Evolutionary conservation across 2,797 vertebrate genomes (phyloP).

Genomic region (Poeciliopsis infans): DNA sequence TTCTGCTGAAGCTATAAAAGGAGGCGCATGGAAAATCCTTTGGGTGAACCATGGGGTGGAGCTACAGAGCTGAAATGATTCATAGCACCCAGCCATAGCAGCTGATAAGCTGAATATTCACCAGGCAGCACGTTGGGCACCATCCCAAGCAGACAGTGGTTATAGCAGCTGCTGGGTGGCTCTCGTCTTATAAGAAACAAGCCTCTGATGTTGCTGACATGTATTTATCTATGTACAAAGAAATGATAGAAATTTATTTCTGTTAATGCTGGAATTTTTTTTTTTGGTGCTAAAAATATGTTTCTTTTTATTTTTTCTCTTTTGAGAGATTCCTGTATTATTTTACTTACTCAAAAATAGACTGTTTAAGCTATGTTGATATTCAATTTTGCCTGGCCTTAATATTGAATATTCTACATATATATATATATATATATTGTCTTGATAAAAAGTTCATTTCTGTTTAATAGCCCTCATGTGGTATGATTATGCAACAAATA

Average conservation of each 20-base stretch:
- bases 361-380: neutral
- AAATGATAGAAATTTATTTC: neutral
- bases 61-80: conserved; percentile 34
- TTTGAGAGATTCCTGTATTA: neutral
- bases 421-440: neutral
- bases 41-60: conserved; percentile 31
- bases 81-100: conserved; percentile 17
- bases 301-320: neutral
- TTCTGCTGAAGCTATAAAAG: conserved; percentile 53
- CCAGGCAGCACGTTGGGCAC: neutral
- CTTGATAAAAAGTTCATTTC: neutral
- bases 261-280: neutral
- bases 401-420: neutral
- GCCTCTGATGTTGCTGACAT: neutral
- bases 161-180: neutral
- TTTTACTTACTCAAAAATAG: neutral
- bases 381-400: neutral
- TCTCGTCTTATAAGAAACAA: neutral
- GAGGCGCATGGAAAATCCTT: conserved; percentile 48
- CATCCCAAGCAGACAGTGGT: neutral
- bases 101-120: conserved; percentile 14
- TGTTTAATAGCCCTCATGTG: neutral
- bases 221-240: neutral
- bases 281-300: neutral
- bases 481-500: neutral